A percentile compares a stretch with the other conserved stretches of the same genome.
Evolutionary conservation across 2,113 vertebrate genomes (phyloP).

Genomic region (Capreolus pygargus): DNA sequence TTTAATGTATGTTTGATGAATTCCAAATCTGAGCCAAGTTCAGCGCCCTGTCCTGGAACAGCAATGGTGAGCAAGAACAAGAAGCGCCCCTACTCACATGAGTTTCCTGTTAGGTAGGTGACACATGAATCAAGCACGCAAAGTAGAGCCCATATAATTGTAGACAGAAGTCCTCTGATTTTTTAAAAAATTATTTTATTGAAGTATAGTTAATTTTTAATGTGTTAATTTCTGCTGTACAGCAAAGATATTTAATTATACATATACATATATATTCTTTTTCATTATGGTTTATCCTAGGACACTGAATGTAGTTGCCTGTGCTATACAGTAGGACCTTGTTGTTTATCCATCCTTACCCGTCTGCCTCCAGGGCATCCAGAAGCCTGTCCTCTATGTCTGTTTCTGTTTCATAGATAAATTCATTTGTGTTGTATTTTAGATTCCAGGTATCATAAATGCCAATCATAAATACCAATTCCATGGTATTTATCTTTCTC

Average conservation of each 20-base stretch:
- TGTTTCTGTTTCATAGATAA: background rate
- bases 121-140: background rate
- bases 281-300: background rate
- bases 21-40: background rate
- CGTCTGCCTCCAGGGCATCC: accelerated
- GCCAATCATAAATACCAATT: background rate
- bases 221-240: background rate
- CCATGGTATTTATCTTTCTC: background rate
- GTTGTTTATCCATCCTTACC: background rate
- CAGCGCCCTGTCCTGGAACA: accelerated
- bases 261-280: background rate
- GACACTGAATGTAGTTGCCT: background rate
- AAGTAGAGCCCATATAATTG: background rate
- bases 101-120: background rate
- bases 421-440: background rate
- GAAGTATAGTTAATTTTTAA: background rate
- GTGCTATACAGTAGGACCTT: background rate
- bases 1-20: background rate
- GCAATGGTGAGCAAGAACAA: background rate
- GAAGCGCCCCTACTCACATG: background rate
- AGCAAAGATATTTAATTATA: background rate
- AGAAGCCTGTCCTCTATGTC: background rate
- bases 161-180: background rate
- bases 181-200: background rate
- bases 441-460: background rate